phyloP scores from a whole-genome alignment of 2,113 vertebrate genomes.

The Aplodontia rufa region DNA sequence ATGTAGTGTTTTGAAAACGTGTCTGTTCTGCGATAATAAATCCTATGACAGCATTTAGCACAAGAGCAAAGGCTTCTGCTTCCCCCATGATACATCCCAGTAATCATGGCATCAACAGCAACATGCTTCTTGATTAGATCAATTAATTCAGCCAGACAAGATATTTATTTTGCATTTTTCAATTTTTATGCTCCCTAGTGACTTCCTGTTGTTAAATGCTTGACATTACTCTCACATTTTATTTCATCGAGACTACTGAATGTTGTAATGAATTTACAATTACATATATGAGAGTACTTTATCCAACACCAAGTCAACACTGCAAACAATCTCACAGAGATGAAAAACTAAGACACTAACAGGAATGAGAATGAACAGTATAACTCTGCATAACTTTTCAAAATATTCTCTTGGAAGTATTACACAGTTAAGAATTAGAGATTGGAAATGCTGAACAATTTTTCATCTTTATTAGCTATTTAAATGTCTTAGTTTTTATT shows the following conservation, averaged over 20 bases:
- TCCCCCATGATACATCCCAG: background rate
- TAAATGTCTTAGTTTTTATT: conserved; percentile 23
- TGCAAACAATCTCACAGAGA: background rate
- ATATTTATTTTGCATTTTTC: conserved; percentile 71
- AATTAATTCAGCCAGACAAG: conserved; percentile 67
- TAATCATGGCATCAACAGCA: conserved; percentile 41
- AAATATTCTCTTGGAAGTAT: background rate
- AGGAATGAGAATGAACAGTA: background rate
- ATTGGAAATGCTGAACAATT: background rate
- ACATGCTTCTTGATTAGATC: conserved; percentile 64
- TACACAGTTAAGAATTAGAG: conserved; percentile 18
- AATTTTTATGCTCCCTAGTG: conserved; percentile 56
- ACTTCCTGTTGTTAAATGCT: conserved; percentile 58
- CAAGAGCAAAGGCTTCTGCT: background rate
- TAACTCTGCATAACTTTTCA: background rate
- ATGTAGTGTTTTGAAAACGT: conserved; percentile 63
- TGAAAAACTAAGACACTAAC: background rate
- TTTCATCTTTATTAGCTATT: background rate
- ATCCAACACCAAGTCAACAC: conserved; percentile 11
- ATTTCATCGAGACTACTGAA: conserved; percentile 34
- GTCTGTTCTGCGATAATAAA: conserved; percentile 63
- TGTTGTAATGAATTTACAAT: conserved; percentile 49
- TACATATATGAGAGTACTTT: conserved; percentile 33
- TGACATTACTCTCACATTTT: conserved; percentile 23
- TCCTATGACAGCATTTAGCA: conserved; percentile 43